Conservation (phyloP, 2,113 vertebrate species). For the Labeo catla region DNA sequence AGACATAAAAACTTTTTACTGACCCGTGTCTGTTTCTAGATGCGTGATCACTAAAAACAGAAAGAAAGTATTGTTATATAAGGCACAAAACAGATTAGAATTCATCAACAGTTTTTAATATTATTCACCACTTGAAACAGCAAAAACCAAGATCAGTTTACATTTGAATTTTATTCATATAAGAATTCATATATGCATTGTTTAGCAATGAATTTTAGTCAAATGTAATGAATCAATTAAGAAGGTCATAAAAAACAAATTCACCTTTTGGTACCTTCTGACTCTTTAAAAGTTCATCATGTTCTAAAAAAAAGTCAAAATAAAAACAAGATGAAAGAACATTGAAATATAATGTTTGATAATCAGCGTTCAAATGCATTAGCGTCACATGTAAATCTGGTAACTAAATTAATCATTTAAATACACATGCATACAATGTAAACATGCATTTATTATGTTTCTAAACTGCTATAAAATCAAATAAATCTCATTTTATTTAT, state of each 20-base stretch:
- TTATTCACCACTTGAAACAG: background rate
- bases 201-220: background rate
- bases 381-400: background rate
- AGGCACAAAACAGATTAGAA: background rate
- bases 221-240: background rate
- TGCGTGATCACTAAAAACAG: background rate
- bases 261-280: constrained; percentile 2
- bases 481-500: background rate
- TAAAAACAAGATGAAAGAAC: background rate
- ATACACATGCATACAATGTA: background rate
- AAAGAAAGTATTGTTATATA: background rate
- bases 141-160: background rate
- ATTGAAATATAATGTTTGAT: background rate
- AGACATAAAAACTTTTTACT: background rate
- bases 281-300: background rate
- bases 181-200: background rate
- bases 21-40: background rate
- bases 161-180: background rate
- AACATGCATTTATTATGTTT: background rate
- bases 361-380: background rate
- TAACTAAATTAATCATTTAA: background rate
- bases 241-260: background rate
- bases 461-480: background rate
- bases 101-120: background rate
- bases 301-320: background rate